Conservation (phyloP, 30 jellyfish, hydroid and myxozoan species). For the Hydra vulgaris region DNA sequence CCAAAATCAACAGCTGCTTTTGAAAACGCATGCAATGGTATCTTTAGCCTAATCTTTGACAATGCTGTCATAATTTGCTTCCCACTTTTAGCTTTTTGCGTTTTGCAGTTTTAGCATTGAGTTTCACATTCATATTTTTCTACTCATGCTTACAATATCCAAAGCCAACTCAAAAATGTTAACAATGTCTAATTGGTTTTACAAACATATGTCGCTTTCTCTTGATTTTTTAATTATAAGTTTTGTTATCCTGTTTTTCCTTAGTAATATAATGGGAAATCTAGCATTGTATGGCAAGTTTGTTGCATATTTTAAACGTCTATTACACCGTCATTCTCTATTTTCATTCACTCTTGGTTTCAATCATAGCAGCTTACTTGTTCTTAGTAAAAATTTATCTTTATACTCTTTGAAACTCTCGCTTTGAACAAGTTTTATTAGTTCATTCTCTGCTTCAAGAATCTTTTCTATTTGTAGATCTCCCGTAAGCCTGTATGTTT, state of each 20-base stretch:
- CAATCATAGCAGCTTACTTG: too few species aligned
- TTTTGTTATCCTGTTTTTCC: neutral
- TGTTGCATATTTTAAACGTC: too few species aligned
- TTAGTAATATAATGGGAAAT: too few species aligned
- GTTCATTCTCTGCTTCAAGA: too few species aligned
- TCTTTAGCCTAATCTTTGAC: conserved; percentile 9
- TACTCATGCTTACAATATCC: neutral
- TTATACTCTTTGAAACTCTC: too few species aligned
- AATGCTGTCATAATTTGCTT: conserved; percentile 42
- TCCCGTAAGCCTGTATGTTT: too few species aligned
- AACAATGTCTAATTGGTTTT: neutral
- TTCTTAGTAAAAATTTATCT: too few species aligned
- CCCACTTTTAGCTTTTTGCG: conserved; percentile 28
- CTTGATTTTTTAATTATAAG: neutral
- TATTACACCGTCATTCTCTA: too few species aligned
- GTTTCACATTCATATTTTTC: neutral
- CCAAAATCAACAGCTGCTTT: conserved; percentile 44
- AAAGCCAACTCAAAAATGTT: neutral
- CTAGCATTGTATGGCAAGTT: too few species aligned
- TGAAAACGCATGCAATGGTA: conserved; percentile 35
- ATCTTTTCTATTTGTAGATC: too few species aligned
- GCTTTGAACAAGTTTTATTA: too few species aligned
- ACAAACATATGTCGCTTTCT: neutral
- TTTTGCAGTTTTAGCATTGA: neutral
- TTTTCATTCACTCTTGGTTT: too few species aligned